Conservation (phyloP, 2,113 vertebrate genomes). For the Silurus meridionalis region DNA sequence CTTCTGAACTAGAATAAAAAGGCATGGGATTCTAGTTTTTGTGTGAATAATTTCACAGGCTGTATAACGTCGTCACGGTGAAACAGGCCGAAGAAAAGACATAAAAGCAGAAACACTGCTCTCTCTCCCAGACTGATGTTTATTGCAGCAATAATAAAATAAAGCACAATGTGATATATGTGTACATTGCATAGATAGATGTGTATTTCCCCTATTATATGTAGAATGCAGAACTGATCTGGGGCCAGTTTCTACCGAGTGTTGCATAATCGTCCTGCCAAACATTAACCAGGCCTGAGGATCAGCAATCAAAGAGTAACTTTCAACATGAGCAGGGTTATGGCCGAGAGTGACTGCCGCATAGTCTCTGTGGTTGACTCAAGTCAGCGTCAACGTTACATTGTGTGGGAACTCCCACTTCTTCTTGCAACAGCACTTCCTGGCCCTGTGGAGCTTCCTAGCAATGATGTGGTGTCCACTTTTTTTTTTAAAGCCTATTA, state of each 20-base stretch:
- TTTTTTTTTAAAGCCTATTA: background rate
- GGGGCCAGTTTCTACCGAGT: background rate
- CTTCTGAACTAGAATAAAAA: background rate
- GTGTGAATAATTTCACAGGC: background rate
- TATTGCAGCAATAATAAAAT: background rate
- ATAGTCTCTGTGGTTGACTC: conserved; percentile 31
- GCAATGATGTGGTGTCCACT: conserved; percentile 18
- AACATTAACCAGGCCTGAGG: background rate
- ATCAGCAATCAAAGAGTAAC: background rate
- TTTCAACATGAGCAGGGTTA: background rate
- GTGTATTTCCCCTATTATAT: background rate
- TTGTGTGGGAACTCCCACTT: conserved; percentile 45
- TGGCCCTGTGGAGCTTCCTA: conserved; percentile 31
- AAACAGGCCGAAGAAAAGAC: background rate
- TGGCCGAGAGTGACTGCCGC: background rate
- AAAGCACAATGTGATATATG: background rate
- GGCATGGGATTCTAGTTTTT: background rate
- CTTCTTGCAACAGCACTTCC: conserved; percentile 40
- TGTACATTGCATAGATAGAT: background rate
- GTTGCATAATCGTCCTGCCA: background rate
- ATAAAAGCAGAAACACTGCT: background rate
- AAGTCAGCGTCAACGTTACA: background rate
- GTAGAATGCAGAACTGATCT: background rate
- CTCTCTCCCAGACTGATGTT: background rate
- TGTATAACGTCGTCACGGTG: background rate